Percentiles rank a stretch among this genome's conserved stretches.
Evolutionary conservation across 1,140 invertebrate species (phyloP).

Genomic region (Drosophila repleta): DNA sequence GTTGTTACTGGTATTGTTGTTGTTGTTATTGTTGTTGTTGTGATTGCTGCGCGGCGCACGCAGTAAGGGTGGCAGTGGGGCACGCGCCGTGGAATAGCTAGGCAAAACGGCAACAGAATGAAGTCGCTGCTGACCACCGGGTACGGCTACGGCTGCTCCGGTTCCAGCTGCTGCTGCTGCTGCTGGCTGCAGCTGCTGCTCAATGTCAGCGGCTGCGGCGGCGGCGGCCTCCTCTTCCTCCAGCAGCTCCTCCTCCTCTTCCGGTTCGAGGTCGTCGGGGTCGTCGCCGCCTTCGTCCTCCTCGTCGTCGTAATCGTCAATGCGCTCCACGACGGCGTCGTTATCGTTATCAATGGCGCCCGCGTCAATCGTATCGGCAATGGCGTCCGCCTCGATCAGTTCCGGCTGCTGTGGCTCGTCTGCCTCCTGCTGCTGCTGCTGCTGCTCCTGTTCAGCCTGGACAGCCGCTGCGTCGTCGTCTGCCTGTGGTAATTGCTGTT

Average conservation of each 20-base stretch:
- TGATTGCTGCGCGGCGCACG: conserved; percentile 53
- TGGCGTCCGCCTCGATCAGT: conserved; percentile 56
- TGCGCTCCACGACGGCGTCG: conserved; percentile 75
- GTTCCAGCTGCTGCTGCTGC: no score
- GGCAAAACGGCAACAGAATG: conserved; percentile 68
- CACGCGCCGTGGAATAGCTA: conserved; percentile 51
- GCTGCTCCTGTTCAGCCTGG: conserved; percentile 19
- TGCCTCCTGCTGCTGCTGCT: conserved; percentile 12
- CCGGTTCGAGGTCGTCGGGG: conserved; percentile 45
- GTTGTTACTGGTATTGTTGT: conserved; percentile 25
- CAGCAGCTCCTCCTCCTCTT: conserved; percentile 21
- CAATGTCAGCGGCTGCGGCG: neutral
- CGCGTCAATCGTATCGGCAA: conserved; percentile 79
- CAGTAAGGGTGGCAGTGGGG: conserved; percentile 53
- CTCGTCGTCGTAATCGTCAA: conserved; percentile 73
- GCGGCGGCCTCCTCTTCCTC: conserved; percentile 9
- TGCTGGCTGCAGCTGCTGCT: no score
- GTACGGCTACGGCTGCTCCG: conserved; percentile 3
- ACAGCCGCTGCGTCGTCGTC: conserved; percentile 8
- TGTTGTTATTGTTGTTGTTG: conserved; percentile 19
- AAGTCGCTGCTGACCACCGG: conserved; percentile 41
- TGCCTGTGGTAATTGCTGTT: conserved; percentile 59
- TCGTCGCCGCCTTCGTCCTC: conserved; percentile 65
- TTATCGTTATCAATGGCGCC: conserved; percentile 55
- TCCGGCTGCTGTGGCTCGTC: conserved; percentile 18